Base-by-base conservation (phyloP, 2,113 vertebrate species). In the Aegithalos caudatus region DNA sequence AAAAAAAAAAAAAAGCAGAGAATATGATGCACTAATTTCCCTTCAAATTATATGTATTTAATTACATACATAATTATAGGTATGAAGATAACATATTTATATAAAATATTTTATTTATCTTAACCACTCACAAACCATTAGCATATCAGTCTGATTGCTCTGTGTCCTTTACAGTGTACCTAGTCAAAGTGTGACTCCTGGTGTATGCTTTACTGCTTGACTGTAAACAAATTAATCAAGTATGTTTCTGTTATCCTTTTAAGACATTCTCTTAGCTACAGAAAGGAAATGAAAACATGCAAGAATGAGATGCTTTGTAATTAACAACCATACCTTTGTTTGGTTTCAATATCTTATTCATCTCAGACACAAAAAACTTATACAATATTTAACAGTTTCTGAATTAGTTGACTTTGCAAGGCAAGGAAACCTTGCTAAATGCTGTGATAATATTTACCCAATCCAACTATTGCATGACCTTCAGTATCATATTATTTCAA, bases 181-280 rank as follows among this genome's bases (percentile, higher is more conserved):
- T 77, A 64, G 27, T 48, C 42, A 74, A 91, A 95, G 31, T 57
- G 19, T 56, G 78, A 62, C 23, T 83, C 31, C 33, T 67, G n/a
- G 23, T 53, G 7, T 61, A 71, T 89, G 31, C 61, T 61, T 92
- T 83, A 42, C 40, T 76, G 48, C 71, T 81, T 86, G 56, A 92
- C 33, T 58, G 77, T 94, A 97, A 97, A 95, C 81, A 97, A 94
- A 92, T 93, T 94, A 95, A 95, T 94, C 92, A 94, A 60, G 31
- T 62, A 80, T 73, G 18, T 58, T 81, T 81, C 45, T 90, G 45
- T 70, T 89, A 50, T 45, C 42, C 61, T 91, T 92, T 93, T 62
- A 76, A 86, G 53, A 66, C 28, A 88, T 88, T 53, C 44, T 54
- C 8, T 76, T 61, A 61, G 37, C 9, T 79, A 54, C 61, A 74